phyloP scores from a whole-genome alignment of 2,888 invertebrate species.

The Galerucella calmariensis region DNA sequence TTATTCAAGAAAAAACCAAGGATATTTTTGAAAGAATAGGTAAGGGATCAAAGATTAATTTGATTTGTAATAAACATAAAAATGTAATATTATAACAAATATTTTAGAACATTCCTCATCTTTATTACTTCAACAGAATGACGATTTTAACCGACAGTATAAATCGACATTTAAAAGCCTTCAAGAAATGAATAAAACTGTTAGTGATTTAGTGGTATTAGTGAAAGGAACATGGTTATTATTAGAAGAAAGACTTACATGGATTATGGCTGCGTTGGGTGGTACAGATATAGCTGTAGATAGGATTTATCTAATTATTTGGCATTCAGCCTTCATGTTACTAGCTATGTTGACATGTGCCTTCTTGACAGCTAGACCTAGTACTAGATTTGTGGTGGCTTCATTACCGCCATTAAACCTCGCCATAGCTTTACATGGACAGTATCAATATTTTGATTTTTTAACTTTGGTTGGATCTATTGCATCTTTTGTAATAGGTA shows the following conservation, averaged over 20 bases:
- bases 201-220: conserved; percentile 61
- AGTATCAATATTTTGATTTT: conserved; percentile 52
- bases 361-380: conserved; percentile 57
- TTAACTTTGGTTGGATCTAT: conserved; percentile 48
- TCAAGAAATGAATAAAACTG: conserved; percentile 68
- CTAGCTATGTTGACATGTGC: conserved; percentile 61
- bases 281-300: conserved; percentile 62
- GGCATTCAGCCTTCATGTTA: conserved; percentile 60
- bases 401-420: conserved; percentile 60
- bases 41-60: conserved; percentile 47
- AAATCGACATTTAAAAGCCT: conserved; percentile 66
- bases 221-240: conserved; percentile 59
- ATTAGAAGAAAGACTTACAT: conserved; percentile 60
- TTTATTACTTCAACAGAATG: conserved; percentile 65
- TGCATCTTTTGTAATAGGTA: conserved; percentile 50
- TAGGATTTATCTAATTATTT: conserved; percentile 58
- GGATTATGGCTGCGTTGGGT: conserved; percentile 61
- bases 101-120: conserved; percentile 63
- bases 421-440: conserved; percentile 55
- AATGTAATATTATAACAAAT: too few relatives aligned
- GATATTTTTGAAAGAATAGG: conserved; percentile 70
- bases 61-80: background rate
- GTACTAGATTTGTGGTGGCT: conserved; percentile 56
- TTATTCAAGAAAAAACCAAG: conserved; percentile 68
- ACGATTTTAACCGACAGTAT: conserved; percentile 66